Percentiles rank a stretch among this genome's conserved stretches.
Evolutionary conservation across 1,140 invertebrate genomes (phyloP).

Genomic region (Paracyclopina nana): DNA sequence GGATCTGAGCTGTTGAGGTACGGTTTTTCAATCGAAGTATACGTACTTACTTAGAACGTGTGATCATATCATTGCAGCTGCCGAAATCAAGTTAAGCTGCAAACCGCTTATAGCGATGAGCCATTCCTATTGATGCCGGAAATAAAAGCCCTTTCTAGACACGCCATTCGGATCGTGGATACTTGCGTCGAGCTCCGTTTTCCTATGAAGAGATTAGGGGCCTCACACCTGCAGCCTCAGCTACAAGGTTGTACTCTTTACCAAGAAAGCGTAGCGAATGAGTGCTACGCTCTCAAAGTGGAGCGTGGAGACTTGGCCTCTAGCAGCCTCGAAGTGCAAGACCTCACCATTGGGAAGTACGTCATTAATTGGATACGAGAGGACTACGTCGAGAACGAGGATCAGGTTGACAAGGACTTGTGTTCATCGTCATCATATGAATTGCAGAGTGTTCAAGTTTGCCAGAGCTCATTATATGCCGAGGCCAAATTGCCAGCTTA

Average conservation of each 20-base stretch:
- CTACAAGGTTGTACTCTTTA: not conserved
- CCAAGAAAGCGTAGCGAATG: not conserved
- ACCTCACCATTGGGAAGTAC: slow-evolving; percentile 6
- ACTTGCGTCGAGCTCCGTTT: not conserved
- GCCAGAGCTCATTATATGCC: not conserved
- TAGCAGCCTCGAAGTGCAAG: slow-evolving; percentile 2
- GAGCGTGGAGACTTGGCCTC: not conserved
- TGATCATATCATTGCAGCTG: no score
- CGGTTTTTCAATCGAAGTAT: no score
- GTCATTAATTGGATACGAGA: slow-evolving; percentile 1
- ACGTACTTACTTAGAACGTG: no score
- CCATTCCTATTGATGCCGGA: slow-evolving; percentile 4
- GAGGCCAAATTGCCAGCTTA: not conserved
- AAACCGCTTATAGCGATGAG: no score
- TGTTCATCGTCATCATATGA: not conserved
- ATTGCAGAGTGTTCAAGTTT: not conserved
- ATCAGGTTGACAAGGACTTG: not conserved
- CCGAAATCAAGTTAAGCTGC: no score
- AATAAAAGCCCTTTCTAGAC: not conserved
- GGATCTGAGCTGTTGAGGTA: no score
- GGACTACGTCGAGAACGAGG: not conserved
- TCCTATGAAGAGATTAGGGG: not conserved
- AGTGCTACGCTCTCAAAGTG: not conserved
- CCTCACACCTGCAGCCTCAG: not conserved
- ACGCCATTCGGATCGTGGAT: slow-evolving; percentile 6